phyloP scores from a whole-genome alignment of 37 sponge, comb jelly and placozoan genomes.

The Sycon ciliatum region DNA sequence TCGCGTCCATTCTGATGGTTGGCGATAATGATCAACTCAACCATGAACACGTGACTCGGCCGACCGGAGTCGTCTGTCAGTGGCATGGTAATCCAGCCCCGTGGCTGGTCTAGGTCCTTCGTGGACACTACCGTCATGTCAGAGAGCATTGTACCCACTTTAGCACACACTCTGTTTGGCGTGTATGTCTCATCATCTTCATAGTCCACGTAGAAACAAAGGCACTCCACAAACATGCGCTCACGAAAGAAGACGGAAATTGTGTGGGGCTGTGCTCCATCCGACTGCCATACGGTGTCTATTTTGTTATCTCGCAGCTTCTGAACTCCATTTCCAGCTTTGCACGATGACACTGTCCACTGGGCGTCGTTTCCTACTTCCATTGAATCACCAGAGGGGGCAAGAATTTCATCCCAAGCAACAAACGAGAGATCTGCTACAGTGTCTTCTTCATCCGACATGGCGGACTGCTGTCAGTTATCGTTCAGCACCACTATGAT shows the following conservation, averaged over 20 bases:
- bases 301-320: conserved; percentile 65
- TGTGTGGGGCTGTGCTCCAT: conserved; percentile 86
- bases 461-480: no score
- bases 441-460: no score
- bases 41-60: conserved; percentile 43
- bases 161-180: conserved; percentile 73
- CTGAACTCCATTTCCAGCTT: conserved; percentile 81
- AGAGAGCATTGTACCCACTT: conserved; percentile 5
- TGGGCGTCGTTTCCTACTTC: conserved; percentile 70
- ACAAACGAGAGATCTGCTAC: no score
- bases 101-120: conserved; percentile 69
- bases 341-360: conserved; percentile 96
- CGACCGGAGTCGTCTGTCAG: conserved; percentile 18
- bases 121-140: conserved; percentile 43
- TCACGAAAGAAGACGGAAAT: conserved; percentile 71
- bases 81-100: conserved; percentile 68
- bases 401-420: no score
- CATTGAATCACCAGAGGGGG: no score
- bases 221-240: background rate
- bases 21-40: conserved; percentile 64
- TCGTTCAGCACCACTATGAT: no score
- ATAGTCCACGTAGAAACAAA: conserved; percentile 68
- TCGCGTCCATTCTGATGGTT: conserved; percentile 98
- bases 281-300: conserved; percentile 97
- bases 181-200: conserved; percentile 93